Base-by-base conservation (phyloP, 2,113 vertebrate genomes). In the Xerus inauris region DNA sequence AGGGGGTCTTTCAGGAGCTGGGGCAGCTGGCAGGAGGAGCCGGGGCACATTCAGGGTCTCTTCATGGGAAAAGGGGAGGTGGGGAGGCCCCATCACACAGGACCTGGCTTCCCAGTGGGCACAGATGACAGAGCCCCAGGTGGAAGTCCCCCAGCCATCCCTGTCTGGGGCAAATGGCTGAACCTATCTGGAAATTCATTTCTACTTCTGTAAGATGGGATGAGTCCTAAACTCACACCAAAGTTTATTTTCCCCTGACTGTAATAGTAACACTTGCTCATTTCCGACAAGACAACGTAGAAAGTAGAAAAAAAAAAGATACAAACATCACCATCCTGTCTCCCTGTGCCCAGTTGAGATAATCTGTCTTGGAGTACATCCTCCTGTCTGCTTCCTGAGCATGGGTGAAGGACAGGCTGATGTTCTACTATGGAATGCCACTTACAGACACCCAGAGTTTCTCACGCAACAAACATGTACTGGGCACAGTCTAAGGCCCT, bases 121-220 rank as follows among this genome's bases (percentile, higher is more conserved):
- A 0, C 54, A 10, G 57, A 64, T 47, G n/a, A 49, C 11, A 14
- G 28, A 42, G 30, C 20, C 13, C 87, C 35, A 77, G 69, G 16
- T 3, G 3, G 10, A 38, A 35, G 26, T 14, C 59, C 30, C n/a
- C 47, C 49, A n/a, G 30, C 9, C n/a, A 3, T 19, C 9, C 8
- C 4, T 16, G 32, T 11, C 67, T 38, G 62, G 86, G 71, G 45
- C 35, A 80, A 73, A 47, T 40, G 51, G 40, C 47, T 82, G 84
- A 62, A 35, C 19, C 8, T 8, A 16, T 51, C 77, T 45, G 73
- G 20, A 49, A 24, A 16, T 71, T 72, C 57, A n/a, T 49, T 65
- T 82, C 32, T 32, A 64, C 89, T 89, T 94, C 47, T 47, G 8
- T 80, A 83, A 93, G 94, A 95, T 4, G 16, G 42, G 57, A 32